Base-by-base conservation (phyloP, 2,113 vertebrate genomes). In the Hiodon tergisus region DNA sequence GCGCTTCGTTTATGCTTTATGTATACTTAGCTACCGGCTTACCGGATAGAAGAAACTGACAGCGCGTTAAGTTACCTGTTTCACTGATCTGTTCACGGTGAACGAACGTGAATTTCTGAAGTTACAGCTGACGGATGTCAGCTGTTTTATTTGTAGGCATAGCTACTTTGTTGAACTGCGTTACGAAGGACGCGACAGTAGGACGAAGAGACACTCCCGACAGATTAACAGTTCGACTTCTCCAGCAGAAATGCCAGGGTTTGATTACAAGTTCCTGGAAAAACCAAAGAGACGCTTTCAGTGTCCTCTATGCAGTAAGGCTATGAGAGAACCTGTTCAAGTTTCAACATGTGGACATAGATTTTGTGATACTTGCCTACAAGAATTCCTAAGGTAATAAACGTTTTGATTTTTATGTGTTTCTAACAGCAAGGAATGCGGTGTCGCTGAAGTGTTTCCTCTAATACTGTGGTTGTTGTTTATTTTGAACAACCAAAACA, bases 221-320 rank as follows among this genome's bases (percentile, higher is more conserved):
- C 46, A 47, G 55, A 48, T 57, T 31, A 31, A 59, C 47, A 14
- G 4, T 51, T 4, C 46, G 7, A 9, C 46, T 11, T 48, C 9
- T 63, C 16, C 72, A 71, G 85, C 84, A 89, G 88, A 85, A 80
- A 97, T 98, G 96, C 96, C 96, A 71, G 96, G 96, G 76, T 98
- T 94, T 89, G 95, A 97, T 84, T 98, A 98, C 91, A 98, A 97
- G 91, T 97, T 98, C 84, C 93, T 98, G 90, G 96, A 98, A 88
- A 95, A 96, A 89, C 96, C 96, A 75, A 94, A 96, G 90, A 89
- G 95, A 80, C 93, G 96, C 71, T 93, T 97, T 82, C 91, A 95
- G 85, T 98, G 96, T 87, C 96, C 96, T 69, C 92, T 98, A 69
- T 98, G 96, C 88, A 95, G 93, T 86, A 97, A 98, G 79, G 94